Evolutionary conservation across 1,140 invertebrate species (phyloP).

Genomic region (Geopemphigus sp.): DNA sequence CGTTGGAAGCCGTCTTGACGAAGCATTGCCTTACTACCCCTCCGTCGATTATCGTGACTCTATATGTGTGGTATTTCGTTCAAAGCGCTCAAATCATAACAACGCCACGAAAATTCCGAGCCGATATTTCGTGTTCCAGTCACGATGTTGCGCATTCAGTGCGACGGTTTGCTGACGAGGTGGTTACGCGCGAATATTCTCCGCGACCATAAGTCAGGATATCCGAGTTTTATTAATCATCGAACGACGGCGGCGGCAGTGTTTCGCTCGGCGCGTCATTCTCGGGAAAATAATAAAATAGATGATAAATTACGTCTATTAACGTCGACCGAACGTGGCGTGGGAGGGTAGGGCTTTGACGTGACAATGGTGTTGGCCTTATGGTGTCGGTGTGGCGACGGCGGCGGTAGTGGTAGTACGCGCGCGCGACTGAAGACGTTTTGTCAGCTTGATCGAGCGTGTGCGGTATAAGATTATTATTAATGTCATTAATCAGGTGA

Average conservation of each 20-base stretch:
- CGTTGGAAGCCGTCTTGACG: too few relatives aligned
- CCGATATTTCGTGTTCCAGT: too few relatives aligned
- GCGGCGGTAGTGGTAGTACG: neutral
- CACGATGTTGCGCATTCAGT: neutral
- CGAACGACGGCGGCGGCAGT: conserved; percentile 38
- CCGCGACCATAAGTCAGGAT: conserved; percentile 47
- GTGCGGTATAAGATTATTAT: conserved; percentile 48
- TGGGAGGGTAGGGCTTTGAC: conserved; percentile 3
- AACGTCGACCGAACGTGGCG: conserved; percentile 36
- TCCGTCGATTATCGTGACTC: neutral
- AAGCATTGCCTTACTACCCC: too few relatives aligned
- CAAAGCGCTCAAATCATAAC: too few relatives aligned
- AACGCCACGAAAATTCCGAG: too few relatives aligned
- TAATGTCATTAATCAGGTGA: conserved; percentile 50
- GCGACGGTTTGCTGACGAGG: conserved; percentile 19
- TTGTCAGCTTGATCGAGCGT: conserved; percentile 49
- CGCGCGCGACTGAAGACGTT: conserved; percentile 39
- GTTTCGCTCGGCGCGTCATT: conserved; percentile 43
- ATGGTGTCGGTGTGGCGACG: neutral
- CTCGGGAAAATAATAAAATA: conserved; percentile 46
- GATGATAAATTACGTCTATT: conserved; percentile 50
- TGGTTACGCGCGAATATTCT: conserved; percentile 9
- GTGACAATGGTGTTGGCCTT: conserved; percentile 45
- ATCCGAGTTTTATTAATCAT: conserved; percentile 50
- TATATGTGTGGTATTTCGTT: too few relatives aligned